Evolutionary conservation across 2,113 vertebrate species (phyloP), one percentile per base, ranked within the genome.

Genomic region (Vulpes ferrilata): DNA sequence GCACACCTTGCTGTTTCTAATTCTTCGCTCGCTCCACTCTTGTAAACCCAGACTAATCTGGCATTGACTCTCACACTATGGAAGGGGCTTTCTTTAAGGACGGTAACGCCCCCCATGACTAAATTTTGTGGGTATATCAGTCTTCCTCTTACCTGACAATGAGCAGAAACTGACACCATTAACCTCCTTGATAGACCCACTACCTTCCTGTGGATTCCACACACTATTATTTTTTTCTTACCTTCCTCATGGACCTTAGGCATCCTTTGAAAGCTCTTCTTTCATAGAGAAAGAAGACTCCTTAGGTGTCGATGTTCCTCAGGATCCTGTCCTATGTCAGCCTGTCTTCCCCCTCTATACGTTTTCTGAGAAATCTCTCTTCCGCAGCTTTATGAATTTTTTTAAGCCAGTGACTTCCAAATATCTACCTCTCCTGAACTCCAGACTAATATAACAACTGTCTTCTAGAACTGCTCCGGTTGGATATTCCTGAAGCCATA

Each of bases 401-500:
- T 91, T 0, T 19, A 25, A n/a, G 16, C 32, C 86, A 55, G 0
- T 92, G 62, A 23, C 64, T 43, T 74, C 73, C 43, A 95, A 69
- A 88, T 86, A 13, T 59, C 67, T 38, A 4, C 32, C 57, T 86
- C 30, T 53, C 35, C 67, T 32, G 30, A 89, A 51, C 25, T 79
- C 79, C 69, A 48, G 32, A 59, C 55, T 74, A 30, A 59, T 4
- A 22, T 27, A 57, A 65, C 62, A 23, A 7, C 22, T 43, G 69
- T 71, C 55, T 90, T 55, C 69, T 90, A 76, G 60, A 95, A 60
- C 32, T 64, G 88, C 48, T 84, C 74, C 53, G 59, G 6, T 4
- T 91, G 43, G 85, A 73, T 94, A 60, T 86, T 85, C 59, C 79
- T 57, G 57, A 93, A 89, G 57, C 38, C 71, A 16, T 78, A 25